Base-by-base conservation (phyloP, 2,888 invertebrate genomes). In the Parelbella ahira region DNA sequence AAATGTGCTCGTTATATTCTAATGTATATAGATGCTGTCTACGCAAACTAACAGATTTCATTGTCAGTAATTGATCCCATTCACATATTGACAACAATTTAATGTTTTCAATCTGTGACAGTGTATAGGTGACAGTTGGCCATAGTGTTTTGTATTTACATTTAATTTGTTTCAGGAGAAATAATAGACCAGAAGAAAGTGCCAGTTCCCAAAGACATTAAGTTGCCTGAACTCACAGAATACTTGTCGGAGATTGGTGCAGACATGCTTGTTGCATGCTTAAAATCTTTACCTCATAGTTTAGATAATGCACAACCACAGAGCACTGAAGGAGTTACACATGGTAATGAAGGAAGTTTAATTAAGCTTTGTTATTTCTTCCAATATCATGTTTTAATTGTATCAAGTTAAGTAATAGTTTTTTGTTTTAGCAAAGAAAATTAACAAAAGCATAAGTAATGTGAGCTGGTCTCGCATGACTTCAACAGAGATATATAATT, bases 231-330 rank as follows among this genome's bases (percentile, higher is more conserved):
- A 53, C 73, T 97, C 37, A 89, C 92, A 50, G 60, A 79, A 6
- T 84, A 84, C 53, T 72, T 97, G 49, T 91, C 94, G 2, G 74
- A 87, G 23, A 71, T 92, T 50, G 96, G 96, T 15, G 93, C 94
- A 5, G 63, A 90, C 37, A 84, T 92, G 68, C 76, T 96, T 18
- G 68, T 92, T 1, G 80, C 92, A 32, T 90, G 91, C 38, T 56
- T 96, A 8, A 65, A 75, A 51, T 76, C 83, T 49, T 75, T 94
- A 46, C 92, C 92, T 3, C 54, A 81, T 1, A 88, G 89, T 58
- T 78, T 95, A 49, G 55, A 76, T 7, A 80, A 82, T 47, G 89
- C 91, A 2, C 70, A 62, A 50, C 88, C 90, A 10, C 96, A 97
- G 71, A 74, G 89, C 34, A 63, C 86, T 30, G 63, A 78, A 13